A percentile compares a stretch with the other conserved stretches of the same genome.
These are phyloP conservation scores for Hydroisotoma schaefferi DNA, from an alignment of 2,888 invertebrate species.

Conservation along the genomic window DNA sequence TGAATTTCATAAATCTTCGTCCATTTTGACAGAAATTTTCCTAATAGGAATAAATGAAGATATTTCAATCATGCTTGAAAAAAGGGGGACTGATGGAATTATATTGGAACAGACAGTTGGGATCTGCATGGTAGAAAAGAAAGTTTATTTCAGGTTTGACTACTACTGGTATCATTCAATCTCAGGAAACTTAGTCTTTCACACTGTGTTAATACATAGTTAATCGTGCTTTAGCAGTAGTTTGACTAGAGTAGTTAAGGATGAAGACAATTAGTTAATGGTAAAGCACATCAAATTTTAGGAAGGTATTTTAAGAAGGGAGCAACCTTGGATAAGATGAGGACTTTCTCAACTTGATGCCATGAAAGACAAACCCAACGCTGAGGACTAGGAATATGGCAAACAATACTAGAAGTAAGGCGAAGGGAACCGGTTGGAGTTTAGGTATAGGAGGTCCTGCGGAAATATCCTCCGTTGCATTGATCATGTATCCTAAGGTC, in stretches of 20 bases:
- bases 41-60: conserved; percentile 8
- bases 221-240: too few relatives aligned
- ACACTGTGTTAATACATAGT: too few relatives aligned
- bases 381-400: conserved; percentile 41
- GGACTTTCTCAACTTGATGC: conserved; percentile 36
- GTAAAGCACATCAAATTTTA: not conserved
- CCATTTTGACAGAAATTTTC: conserved; percentile 11
- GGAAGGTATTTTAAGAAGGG: not conserved
- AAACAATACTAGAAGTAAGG: conserved; percentile 46
- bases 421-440: conserved; percentile 41
- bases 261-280: too few relatives aligned
- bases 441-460: conserved; percentile 43
- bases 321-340: conserved; percentile 45
- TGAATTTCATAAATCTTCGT: conserved; percentile 16
- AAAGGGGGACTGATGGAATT: not conserved
- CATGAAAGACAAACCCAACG: conserved; percentile 43
- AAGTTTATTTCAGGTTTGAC: too few relatives aligned
- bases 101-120: not conserved
- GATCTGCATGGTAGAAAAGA: conserved; percentile 4
- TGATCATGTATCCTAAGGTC: conserved; percentile 56
- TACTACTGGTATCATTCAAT: too few relatives aligned
- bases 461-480: conserved; percentile 53
- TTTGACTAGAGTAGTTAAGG: too few relatives aligned
- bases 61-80: not conserved
- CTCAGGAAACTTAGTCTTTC: too few relatives aligned